These are phyloP conservation scores for Oostethus manadensis DNA, from an alignment of 2,113 vertebrate genomes.

Conservation along the genomic window DNA sequence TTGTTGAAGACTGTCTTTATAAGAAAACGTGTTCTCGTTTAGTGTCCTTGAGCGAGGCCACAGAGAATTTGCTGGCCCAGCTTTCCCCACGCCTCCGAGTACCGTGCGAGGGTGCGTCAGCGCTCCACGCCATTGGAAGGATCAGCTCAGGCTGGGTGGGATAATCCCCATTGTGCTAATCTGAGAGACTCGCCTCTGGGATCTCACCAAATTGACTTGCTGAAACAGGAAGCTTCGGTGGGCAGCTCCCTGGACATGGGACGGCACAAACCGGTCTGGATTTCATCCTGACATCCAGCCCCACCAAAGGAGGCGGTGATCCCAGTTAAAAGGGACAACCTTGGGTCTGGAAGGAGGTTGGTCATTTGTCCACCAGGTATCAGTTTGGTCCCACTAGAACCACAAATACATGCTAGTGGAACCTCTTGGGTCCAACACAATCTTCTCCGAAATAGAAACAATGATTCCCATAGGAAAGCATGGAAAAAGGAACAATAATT, in stretches of 20 bases:
- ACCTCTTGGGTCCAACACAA: too few relatives aligned
- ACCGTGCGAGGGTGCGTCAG: constrained; percentile 21
- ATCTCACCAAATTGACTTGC: constrained; percentile 43
- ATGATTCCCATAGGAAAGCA: not conserved
- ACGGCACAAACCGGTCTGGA: constrained; percentile 39
- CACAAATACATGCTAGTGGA: too few relatives aligned
- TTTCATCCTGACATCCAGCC: constrained; percentile 40
- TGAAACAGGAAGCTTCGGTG: constrained; percentile 39
- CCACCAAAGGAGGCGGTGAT: constrained; percentile 36
- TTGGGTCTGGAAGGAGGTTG: constrained; percentile 37
- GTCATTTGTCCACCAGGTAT: constrained; percentile 46
- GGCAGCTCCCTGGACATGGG: constrained; percentile 20
- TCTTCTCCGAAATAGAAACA: too few relatives aligned
- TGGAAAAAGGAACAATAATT: too few relatives aligned
- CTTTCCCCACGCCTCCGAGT: constrained; percentile 19
- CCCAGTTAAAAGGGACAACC: constrained; percentile 51
- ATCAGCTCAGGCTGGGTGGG: constrained; percentile 48
- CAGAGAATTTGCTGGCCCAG: constrained; percentile 23
- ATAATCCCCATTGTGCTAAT: constrained; percentile 67
- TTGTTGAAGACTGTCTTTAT: constrained; percentile 2
- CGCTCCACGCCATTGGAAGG: constrained; percentile 35
- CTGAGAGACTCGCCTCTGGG: constrained; percentile 52
- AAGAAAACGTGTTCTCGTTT: constrained; percentile 8
- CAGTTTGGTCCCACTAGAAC: constrained; percentile 32
- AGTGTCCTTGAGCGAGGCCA: constrained; percentile 11